Percentiles rank a stretch among this genome's conserved stretches.
phyloP scores from a whole-genome alignment of 2,113 vertebrate species.

The Xyrauchen texanus region DNA sequence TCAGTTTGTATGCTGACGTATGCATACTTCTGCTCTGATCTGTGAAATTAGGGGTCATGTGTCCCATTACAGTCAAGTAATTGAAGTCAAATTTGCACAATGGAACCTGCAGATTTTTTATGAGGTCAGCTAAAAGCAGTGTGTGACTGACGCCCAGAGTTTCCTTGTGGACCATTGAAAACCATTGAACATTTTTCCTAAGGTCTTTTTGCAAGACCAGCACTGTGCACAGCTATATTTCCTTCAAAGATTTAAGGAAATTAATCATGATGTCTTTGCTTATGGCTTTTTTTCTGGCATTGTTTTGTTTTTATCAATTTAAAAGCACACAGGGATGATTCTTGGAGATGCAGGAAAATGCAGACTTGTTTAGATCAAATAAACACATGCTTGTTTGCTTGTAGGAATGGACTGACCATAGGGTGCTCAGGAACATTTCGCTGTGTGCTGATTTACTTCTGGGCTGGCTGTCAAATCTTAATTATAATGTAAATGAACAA shows the following conservation, averaged over 20 bases:
- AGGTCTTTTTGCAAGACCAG: neutral
- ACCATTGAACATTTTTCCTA: neutral
- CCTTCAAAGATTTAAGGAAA: neutral
- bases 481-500: no score
- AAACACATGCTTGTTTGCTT: neutral
- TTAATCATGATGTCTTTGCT: neutral
- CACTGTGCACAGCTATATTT: neutral
- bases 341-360: neutral
- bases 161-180: constrained; percentile 18
- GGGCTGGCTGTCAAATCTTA: no score
- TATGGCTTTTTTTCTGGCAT: neutral
- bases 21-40: constrained; percentile 41
- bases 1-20: constrained; percentile 35
- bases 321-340: neutral
- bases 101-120: constrained; percentile 31
- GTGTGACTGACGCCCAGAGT: constrained; percentile 22
- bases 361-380: neutral
- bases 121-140: constrained; percentile 33
- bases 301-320: neutral
- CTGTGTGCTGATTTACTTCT: no score
- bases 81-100: constrained; percentile 40
- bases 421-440: neutral
- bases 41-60: constrained; percentile 49
- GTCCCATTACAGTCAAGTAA: constrained; percentile 29
- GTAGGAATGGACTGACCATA: neutral